Evolutionary conservation across 2,888 invertebrate species (phyloP).

Genomic region (Temnothorax rugatulus): DNA sequence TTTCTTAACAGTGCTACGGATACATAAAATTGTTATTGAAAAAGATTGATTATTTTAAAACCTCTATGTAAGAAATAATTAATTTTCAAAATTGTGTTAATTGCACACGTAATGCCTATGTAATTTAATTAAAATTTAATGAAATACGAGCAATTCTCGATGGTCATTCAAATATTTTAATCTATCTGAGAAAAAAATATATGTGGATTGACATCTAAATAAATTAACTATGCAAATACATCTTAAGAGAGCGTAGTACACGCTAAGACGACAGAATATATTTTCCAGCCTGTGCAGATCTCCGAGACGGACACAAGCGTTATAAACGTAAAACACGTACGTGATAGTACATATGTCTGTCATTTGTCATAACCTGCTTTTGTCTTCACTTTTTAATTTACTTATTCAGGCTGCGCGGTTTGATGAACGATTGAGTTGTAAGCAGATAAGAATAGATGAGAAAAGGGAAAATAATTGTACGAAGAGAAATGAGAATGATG

Average conservation of each 20-base stretch:
- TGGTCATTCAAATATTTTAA: background rate
- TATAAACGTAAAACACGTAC: constrained; percentile 67
- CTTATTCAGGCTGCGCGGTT: constrained; percentile 72
- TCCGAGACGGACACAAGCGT: constrained; percentile 57
- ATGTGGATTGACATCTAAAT: constrained; percentile 11
- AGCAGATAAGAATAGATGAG: constrained; percentile 1
- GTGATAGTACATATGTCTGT: constrained; percentile 79
- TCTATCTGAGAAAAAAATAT: background rate
- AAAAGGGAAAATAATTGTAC: constrained; percentile 53
- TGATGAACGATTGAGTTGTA: constrained; percentile 62
- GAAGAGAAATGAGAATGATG: background rate
- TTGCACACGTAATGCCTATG: background rate
- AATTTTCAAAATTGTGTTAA: background rate
- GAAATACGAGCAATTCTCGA: background rate
- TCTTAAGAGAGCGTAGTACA: background rate
- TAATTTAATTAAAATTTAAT: background rate
- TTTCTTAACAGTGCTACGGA: background rate
- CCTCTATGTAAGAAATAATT: background rate
- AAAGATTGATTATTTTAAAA: background rate
- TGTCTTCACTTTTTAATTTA: constrained; percentile 79
- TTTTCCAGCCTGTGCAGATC: constrained; percentile 40
- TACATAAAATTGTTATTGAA: background rate
- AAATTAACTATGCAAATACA: constrained; percentile 38
- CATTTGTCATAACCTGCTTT: constrained; percentile 82
- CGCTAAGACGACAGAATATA: constrained; percentile 3